phyloP scores from a whole-genome alignment of 2,888 invertebrate species.

The Allophyes oxyacanthae region DNA sequence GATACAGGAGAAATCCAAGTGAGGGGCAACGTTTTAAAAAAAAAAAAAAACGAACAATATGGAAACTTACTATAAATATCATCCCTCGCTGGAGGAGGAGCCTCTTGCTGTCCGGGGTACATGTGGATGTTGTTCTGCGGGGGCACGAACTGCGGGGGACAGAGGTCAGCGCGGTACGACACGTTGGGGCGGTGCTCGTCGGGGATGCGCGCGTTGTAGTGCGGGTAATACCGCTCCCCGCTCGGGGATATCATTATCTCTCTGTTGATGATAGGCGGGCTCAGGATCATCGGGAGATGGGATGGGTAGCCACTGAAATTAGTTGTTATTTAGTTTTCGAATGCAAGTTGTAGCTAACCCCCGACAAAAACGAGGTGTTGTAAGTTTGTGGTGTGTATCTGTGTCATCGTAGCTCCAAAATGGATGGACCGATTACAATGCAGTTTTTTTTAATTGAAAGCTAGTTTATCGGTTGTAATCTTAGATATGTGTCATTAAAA shows the following conservation, averaged over 20 bases:
- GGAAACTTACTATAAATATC: constrained; percentile 42
- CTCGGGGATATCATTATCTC: constrained; percentile 34
- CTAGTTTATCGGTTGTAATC: too few species aligned
- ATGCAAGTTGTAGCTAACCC: too few species aligned
- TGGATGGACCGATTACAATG: too few species aligned
- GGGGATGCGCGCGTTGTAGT: constrained; percentile 26
- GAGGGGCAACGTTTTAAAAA: too few species aligned
- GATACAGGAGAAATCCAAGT: too few species aligned
- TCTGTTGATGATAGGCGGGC: constrained; percentile 19
- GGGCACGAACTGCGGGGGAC: constrained; percentile 19
- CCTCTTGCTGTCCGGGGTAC: constrained; percentile 23
- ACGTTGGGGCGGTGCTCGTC: constrained; percentile 32
- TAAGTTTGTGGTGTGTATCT: too few species aligned
- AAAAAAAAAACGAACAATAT: too few species aligned
- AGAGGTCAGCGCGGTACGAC: constrained; percentile 22
- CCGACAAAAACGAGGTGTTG: too few species aligned
- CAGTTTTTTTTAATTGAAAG: too few species aligned
- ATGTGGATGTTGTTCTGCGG: constrained; percentile 29
- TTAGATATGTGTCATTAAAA: too few species aligned
- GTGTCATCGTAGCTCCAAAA: too few species aligned
- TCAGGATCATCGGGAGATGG: constrained; percentile 38
- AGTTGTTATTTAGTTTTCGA: too few species aligned
- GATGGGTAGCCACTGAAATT: constrained; percentile 31
- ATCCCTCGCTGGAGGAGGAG: constrained; percentile 20
- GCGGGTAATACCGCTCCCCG: constrained; percentile 32